Evolutionary conservation across 2,888 invertebrate genomes (phyloP).

Genomic region (Stenodera caucasica): DNA sequence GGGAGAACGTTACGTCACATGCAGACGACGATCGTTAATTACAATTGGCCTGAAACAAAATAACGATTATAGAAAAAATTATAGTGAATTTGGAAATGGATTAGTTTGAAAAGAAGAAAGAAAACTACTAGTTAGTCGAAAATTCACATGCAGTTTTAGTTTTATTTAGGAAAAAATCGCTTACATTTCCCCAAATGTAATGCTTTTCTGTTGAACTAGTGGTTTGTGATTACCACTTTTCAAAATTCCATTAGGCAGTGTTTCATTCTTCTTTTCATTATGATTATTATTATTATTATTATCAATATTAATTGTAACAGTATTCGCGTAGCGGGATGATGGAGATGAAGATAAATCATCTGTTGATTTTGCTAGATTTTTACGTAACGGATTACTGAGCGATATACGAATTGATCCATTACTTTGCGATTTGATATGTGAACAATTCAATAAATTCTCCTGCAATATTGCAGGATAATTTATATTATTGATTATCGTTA

Average conservation of each 20-base stretch:
- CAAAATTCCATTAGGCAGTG: slow-evolving; percentile 58
- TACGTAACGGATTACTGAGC: slow-evolving; percentile 46
- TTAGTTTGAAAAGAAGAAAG: slow-evolving; percentile 6
- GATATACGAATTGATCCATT: slow-evolving; percentile 54
- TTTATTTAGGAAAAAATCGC: slow-evolving; percentile 26
- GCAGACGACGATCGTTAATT: slow-evolving; percentile 47
- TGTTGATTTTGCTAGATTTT: slow-evolving; percentile 50
- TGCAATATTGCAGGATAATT: slow-evolving; percentile 35
- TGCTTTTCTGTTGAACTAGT: slow-evolving; percentile 54
- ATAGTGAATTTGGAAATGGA: too few relatives aligned
- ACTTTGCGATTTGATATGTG: slow-evolving; percentile 49
- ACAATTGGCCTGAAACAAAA: slow-evolving; percentile 51
- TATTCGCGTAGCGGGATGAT: slow-evolving; percentile 44
- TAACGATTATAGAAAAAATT: slow-evolving; percentile 1
- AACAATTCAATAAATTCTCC: slow-evolving; percentile 50
- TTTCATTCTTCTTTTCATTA: slow-evolving; percentile 43
- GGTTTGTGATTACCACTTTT: slow-evolving; percentile 55
- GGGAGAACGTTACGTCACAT: slow-evolving; percentile 35
- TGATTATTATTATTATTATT: slow-evolving; percentile 28
- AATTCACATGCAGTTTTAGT: slow-evolving; percentile 14
- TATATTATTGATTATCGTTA: not conserved
- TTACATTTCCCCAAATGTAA: slow-evolving; percentile 58
- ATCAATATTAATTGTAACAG: slow-evolving; percentile 51
- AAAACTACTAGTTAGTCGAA: slow-evolving; percentile 11
- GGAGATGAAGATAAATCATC: slow-evolving; percentile 43